Conservation (phyloP, 2,113 vertebrate species). For the Eurystomus gularis region DNA sequence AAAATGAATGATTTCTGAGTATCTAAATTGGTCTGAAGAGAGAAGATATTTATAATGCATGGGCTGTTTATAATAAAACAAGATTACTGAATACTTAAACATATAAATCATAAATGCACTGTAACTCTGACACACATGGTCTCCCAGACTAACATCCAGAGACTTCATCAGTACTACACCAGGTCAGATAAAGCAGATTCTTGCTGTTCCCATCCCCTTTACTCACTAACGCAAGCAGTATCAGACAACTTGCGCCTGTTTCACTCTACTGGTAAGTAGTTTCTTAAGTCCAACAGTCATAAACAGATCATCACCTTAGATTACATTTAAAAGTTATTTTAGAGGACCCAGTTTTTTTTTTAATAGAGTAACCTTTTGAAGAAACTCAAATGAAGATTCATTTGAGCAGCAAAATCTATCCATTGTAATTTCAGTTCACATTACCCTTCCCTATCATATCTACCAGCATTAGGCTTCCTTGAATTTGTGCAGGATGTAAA, state of each 20-base stretch:
- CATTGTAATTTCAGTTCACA: not conserved
- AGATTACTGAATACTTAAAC: constrained; percentile 3
- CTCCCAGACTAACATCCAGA: not conserved
- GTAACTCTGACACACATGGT: not conserved
- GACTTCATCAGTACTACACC: not conserved
- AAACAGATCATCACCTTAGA: not conserved
- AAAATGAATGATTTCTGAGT: not conserved
- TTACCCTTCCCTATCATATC: not conserved
- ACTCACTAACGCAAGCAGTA: not conserved
- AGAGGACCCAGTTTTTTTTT: not conserved
- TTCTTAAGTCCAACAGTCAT: not conserved
- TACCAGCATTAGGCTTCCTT: not conserved
- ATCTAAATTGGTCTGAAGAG: not conserved
- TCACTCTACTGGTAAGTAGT: not conserved
- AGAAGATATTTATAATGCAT: not conserved
- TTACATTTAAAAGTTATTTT: not conserved
- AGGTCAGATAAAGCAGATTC: not conserved
- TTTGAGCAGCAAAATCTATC: not conserved
- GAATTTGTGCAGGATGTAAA: not conserved
- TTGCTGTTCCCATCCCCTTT: not conserved
- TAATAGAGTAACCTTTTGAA: not conserved
- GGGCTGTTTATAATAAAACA: not conserved
- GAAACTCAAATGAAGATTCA: not conserved
- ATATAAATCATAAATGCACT: not conserved
- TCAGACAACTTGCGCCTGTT: not conserved